Evolutionary conservation across 2,113 vertebrate genomes (phyloP), one percentile per base, ranked within the genome.

Genomic region (Pterocles orientalis): DNA sequence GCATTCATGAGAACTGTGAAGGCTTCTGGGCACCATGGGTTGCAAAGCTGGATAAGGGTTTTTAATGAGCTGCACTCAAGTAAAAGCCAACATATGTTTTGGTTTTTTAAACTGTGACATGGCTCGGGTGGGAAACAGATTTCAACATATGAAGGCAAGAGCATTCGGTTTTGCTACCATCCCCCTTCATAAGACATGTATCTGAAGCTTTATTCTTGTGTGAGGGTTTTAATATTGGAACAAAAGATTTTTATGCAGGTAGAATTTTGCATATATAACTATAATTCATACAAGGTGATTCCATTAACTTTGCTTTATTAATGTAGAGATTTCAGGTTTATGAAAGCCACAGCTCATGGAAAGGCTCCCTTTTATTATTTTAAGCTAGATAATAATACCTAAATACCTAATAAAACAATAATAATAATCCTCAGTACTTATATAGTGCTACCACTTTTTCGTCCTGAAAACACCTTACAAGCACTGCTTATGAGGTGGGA

Each of bases 231-330:
- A 62, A 61, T 83, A 75, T 64, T 75, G 72, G 31, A 83, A 84
- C 36, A 18, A 56, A 73, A 17, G 14, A 61, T 66, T 88, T 95
- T 94, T 65, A 82, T 54, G 11, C 20, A 92, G 48, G 23, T 54
- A 53, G 81, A 75, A 76, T 91, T 92, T 78, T 94, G 39, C 18
- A 14, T 50, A 60, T 83, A 39, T 95, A 96, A 91, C 54, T 93
- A 86, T 20, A 77, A 45, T 43, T 79, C 50, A 68, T 94, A 94
- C 43, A 92, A 81, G 76, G 9, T 66, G 57, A 66, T 83, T 78
- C 31, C 47, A 88, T 66, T 82, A 82, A 85, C 19, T 86, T 66
- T 73, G 43, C 41, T 96, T 68, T 70, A 86, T 51, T 82, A 87
- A 78, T 75, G 12, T 18, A 56, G 79, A 76, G 1, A 71, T 48